These are phyloP conservation scores for Oplegnathus fasciatus DNA, from an alignment of 2,113 vertebrate genomes.

Conservation along the genomic window DNA sequence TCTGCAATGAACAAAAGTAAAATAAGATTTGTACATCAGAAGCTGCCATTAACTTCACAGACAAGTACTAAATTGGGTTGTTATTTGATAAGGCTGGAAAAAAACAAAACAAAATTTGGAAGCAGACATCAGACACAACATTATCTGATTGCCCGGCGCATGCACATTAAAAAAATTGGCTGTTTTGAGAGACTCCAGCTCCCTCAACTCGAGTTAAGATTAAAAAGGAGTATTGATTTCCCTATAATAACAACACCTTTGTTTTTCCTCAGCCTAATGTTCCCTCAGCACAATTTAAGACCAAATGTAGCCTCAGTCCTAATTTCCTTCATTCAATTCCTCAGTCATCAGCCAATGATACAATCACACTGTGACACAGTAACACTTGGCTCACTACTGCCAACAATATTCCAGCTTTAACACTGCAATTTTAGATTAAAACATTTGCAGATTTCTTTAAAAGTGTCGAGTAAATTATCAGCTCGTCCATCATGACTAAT, in stretches of 20 bases:
- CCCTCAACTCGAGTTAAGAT: conserved; percentile 24
- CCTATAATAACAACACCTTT: conserved; percentile 32
- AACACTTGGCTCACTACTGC: not conserved
- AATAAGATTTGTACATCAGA: conserved; percentile 25
- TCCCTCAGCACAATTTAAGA: conserved; percentile 15
- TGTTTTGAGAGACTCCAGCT: conserved; percentile 33
- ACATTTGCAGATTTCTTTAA: not conserved
- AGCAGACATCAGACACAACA: not conserved
- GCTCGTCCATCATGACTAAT: not conserved
- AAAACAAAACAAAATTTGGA: not conserved
- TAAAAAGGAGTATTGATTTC: conserved; percentile 45
- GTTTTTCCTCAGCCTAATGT: conserved; percentile 19
- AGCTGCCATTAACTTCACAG: conserved; percentile 8
- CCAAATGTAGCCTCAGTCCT: conserved; percentile 7
- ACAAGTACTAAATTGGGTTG: conserved; percentile 15
- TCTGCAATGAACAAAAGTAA: not conserved
- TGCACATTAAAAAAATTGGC: not conserved
- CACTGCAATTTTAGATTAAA: not conserved
- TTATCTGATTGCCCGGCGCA: conserved; percentile 10
- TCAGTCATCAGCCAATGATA: conserved; percentile 9
- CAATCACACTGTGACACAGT: not conserved
- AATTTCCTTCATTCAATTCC: conserved; percentile 10
- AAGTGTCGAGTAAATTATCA: not conserved
- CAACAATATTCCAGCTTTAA: not conserved
- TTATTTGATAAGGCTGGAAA: conserved; percentile 5